Base-by-base conservation (phyloP, 1,140 invertebrate genomes). In the Bombus pascuorum region DNA sequence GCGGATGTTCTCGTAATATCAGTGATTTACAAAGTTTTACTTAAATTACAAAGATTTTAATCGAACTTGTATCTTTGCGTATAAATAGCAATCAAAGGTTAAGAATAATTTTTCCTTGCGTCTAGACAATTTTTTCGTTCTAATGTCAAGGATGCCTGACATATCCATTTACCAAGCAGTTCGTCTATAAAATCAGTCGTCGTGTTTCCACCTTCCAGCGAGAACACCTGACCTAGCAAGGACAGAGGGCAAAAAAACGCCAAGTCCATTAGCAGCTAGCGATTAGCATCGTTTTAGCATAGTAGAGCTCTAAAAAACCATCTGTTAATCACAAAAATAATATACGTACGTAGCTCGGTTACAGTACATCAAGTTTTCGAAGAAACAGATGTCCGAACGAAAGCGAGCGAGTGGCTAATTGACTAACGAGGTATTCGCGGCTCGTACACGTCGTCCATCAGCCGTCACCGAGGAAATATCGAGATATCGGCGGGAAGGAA, bases 401-500 rank as follows among this genome's bases (percentile, higher is more conserved):
- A 83, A 83, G 66, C 66, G 73, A 77, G 66, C 85, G 81, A 76
- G 81, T 73, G 85, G 72, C 73, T 86, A 86, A 86, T 86, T 83
- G 85, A 86, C 85, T 83, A 78, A 86, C 85, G 80, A 86, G 81
- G 76, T 28, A 79, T 84, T 84, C 82, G 82, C 76, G 82, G 81
- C 72, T 83, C 72, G 81, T 87, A 87, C 75, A 79, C 42, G 74
- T 78, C 85, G 85, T 86, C 37, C 68, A 84, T 86, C 81, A 84
- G 74, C 85, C 85, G 81, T 84, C 77, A 82, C 25, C 57, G 78
- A 74, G 78, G 59, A 85, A 74, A 85, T 85, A 85, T 85, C 78
- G 78, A 75, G 71, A 74, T 71, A 70, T 85, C 71, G 37, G n/a
- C 44, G 47, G n/a, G 12, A 13, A n/a, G n/a, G 22, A 42, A 42